phyloP scores from a whole-genome alignment of 2,888 invertebrate species.

The Branchinecta sandiegonensis region DNA sequence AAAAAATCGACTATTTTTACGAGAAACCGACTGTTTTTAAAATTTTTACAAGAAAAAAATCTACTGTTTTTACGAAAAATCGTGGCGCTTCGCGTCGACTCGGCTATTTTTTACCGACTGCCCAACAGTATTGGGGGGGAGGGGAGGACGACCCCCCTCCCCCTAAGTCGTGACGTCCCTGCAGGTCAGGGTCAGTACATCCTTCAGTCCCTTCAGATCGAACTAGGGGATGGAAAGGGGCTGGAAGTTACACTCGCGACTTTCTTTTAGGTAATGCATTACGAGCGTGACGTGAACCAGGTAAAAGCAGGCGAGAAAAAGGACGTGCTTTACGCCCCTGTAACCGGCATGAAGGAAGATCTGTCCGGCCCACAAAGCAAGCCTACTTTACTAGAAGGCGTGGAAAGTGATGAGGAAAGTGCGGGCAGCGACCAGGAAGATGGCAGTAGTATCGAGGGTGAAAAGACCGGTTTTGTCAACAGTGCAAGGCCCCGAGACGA shows the following conservation, averaged over 20 bases:
- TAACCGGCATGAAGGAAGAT: conserved; percentile 67
- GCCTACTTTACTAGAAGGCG: conserved; percentile 45
- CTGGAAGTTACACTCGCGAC: background rate
- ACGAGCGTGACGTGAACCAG: conserved; percentile 68
- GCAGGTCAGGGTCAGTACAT: too few relatives aligned
- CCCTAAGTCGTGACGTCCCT: too few relatives aligned
- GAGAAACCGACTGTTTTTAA: too few relatives aligned
- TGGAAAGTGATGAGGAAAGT: conserved; percentile 19
- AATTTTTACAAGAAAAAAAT: too few relatives aligned
- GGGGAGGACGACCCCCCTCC: too few relatives aligned
- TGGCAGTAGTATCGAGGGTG: conserved; percentile 26
- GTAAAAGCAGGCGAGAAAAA: conserved; percentile 56
- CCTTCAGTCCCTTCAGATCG: too few relatives aligned
- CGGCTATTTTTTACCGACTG: too few relatives aligned
- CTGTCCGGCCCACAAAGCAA: conserved; percentile 53
- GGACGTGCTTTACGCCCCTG: conserved; percentile 67
- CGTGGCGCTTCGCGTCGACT: too few relatives aligned
- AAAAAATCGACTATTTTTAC: too few relatives aligned
- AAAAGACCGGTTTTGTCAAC: conserved; percentile 29
- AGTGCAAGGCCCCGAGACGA: conserved; percentile 36
- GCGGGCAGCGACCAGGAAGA: conserved; percentile 26
- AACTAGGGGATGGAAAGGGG: too few relatives aligned
- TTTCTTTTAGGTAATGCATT: conserved; percentile 52
- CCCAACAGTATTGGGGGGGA: too few relatives aligned
- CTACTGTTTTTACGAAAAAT: too few relatives aligned